Conservation (phyloP, 1,140 invertebrate species). For the Eueides isabella region DNA sequence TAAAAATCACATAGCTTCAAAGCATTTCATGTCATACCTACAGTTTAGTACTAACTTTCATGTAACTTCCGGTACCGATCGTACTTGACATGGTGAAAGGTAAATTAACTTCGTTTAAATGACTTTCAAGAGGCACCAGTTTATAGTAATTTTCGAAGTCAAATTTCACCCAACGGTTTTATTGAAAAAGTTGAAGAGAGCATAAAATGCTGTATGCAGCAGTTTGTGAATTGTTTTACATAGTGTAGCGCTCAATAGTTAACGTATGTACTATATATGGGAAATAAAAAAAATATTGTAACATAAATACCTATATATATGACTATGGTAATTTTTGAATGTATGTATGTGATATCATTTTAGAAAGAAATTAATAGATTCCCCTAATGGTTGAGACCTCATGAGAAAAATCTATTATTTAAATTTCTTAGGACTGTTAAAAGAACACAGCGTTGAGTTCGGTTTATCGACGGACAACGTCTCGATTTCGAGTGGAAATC, state of each 20-base stretch:
- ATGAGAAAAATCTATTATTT: too few relatives aligned
- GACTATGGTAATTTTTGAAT: too few relatives aligned
- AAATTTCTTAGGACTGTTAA: too few relatives aligned
- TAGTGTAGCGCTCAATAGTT: background rate
- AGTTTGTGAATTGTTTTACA: background rate
- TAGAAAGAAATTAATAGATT: too few relatives aligned
- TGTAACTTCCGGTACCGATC: constrained; percentile 3
- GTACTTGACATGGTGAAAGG: constrained; percentile 24
- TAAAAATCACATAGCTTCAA: too few relatives aligned
- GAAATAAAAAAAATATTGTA: background rate
- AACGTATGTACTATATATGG: background rate
- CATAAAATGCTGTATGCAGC: constrained; percentile 7
- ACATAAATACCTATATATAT: background rate
- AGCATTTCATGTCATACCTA: background rate
- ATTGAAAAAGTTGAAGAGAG: constrained; percentile 34
- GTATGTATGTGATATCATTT: too few relatives aligned
- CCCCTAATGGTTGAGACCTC: too few relatives aligned
- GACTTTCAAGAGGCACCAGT: constrained; percentile 33
- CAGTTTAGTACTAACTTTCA: background rate
- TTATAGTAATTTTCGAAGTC: constrained; percentile 34
- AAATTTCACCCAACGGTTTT: constrained; percentile 33
- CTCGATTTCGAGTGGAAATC: too few relatives aligned
- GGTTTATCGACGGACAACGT: too few relatives aligned
- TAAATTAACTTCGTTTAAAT: constrained; percentile 38
- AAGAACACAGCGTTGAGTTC: too few relatives aligned